A percentile compares a stretch with the other conserved stretches of the same genome.
Evolutionary conservation across 2,797 vertebrate species (phyloP).

Genomic region (Simalia tracyae): DNA sequence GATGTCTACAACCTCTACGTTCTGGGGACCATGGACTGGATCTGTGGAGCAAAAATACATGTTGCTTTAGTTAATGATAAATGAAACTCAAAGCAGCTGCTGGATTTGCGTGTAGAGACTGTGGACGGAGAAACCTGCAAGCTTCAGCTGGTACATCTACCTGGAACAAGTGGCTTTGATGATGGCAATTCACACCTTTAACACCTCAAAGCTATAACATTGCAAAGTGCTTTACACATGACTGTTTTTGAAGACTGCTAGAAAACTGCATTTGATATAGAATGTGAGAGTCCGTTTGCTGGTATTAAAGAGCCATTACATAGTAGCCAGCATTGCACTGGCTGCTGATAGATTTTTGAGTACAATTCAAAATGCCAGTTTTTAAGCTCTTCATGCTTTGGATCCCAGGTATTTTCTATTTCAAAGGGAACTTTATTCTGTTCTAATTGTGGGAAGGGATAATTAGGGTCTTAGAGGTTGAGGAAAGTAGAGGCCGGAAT

Average conservation of each 20-base stretch:
- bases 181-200: neutral
- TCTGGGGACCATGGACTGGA: constrained; percentile 92
- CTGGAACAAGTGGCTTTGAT: neutral
- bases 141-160: neutral
- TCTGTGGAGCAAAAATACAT: constrained; percentile 72
- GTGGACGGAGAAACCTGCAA: neutral
- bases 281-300: neutral
- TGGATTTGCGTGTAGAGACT: neutral
- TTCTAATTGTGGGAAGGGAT: neutral
- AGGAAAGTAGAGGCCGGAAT: neutral
- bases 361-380: neutral
- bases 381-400: neutral
- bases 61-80: neutral
- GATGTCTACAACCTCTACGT: constrained; percentile 92
- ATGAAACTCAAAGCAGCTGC: neutral
- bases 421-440: neutral
- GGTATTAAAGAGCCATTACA: neutral
- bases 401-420: neutral
- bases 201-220: neutral
- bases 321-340: neutral
- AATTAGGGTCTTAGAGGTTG: neutral
- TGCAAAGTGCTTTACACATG: neutral
- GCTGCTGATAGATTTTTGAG: neutral
- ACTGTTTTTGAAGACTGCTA: neutral
- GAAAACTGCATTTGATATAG: neutral